Evolutionary conservation across 2,888 invertebrate genomes (phyloP).

Genomic region (Drosophila nigricruria): DNA sequence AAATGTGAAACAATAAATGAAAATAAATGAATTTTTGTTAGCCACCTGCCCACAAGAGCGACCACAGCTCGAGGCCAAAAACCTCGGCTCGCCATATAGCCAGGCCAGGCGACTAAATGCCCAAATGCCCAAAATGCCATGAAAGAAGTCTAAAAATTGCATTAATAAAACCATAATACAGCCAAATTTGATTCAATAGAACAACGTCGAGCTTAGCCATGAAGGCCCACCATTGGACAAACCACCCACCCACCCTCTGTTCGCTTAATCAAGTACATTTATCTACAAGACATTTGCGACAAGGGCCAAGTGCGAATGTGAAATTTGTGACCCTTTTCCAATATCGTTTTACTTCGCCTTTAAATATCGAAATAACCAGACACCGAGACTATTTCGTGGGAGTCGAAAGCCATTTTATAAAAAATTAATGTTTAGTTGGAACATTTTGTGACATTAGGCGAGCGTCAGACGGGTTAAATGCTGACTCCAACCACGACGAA

Average conservation of each 20-base stretch:
- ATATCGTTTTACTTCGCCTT: slow-evolving; percentile 37
- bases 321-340: slow-evolving; percentile 39
- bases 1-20: slow-evolving; percentile 84
- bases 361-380: slow-evolving; percentile 34
- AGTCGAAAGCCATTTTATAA: slow-evolving; percentile 76
- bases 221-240: neutral
- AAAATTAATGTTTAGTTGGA: slow-evolving; percentile 78
- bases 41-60: slow-evolving; percentile 50
- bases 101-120: slow-evolving; percentile 25
- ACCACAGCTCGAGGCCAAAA: slow-evolving; percentile 29
- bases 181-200: slow-evolving; percentile 49
- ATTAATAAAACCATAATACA: slow-evolving; percentile 57
- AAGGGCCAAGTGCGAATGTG: slow-evolving; percentile 39
- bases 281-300: slow-evolving; percentile 47
- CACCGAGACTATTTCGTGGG: slow-evolving; percentile 53
- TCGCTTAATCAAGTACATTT: slow-evolving; percentile 32
- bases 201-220: slow-evolving; percentile 26
- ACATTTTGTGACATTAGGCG: slow-evolving; percentile 75
- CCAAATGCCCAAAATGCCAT: slow-evolving; percentile 20
- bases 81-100: slow-evolving; percentile 17
- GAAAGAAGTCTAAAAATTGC: slow-evolving; percentile 50
- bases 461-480: slow-evolving; percentile 72
- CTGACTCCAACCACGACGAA: slow-evolving; percentile 27
- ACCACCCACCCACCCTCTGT: neutral
- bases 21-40: slow-evolving; percentile 83